Conservation (phyloP, 2,113 vertebrate genomes). For the Scophthalmus maximus region DNA sequence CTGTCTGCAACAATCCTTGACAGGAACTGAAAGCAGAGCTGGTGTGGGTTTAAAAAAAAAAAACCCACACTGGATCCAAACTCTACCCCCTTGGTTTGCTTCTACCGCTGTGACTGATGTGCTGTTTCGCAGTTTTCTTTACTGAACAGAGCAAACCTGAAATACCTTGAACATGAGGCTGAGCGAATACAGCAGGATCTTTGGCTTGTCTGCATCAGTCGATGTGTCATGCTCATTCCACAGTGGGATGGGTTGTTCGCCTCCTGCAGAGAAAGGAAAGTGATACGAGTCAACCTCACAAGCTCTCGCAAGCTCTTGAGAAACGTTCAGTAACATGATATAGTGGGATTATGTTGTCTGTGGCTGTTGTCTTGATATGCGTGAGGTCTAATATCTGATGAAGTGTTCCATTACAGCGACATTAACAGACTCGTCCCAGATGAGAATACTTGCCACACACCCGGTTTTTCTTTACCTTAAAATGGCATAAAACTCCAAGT, state of each 20-base stretch:
- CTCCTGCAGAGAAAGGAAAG: conserved; percentile 81
- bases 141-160: not conserved
- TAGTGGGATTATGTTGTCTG: not conserved
- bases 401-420: not conserved
- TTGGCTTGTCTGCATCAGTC: conserved; percentile 95
- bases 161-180: conserved; percentile 96
- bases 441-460: not conserved
- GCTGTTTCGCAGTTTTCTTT: not conserved
- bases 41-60: not conserved
- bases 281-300: conserved; percentile 8
- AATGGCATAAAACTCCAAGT: not conserved
- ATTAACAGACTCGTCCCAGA: not conserved
- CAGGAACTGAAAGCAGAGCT: not conserved
- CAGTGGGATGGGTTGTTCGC: conserved; percentile 97
- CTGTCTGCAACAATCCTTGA: not conserved
- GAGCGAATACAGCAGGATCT: conserved; percentile 96
- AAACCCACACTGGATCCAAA: too few species aligned
- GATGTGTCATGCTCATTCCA: conserved; percentile 98
- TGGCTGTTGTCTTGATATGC: not conserved
- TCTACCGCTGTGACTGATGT: not conserved
- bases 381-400: not conserved
- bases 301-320: not conserved
- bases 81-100: too few species aligned
- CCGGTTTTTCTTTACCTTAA: conserved; percentile 22
- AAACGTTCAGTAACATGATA: not conserved